Evolutionary conservation across 2,797 vertebrate genomes (phyloP), one percentile per base, ranked within the genome.

Genomic region (Siniperca undulata): DNA sequence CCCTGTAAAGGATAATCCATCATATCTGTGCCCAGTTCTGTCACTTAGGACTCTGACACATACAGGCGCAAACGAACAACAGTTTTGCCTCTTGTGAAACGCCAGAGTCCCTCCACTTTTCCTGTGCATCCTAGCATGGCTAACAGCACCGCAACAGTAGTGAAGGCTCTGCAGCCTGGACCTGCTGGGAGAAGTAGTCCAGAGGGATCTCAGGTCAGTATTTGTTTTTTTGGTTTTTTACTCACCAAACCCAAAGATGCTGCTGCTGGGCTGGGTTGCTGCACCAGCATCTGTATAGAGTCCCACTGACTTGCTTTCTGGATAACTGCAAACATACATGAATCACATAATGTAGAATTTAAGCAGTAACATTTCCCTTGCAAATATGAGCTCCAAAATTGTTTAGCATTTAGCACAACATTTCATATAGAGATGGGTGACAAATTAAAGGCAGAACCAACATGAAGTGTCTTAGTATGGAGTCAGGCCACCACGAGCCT

Each of bases 161-260:
- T 92, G 24, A 99, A 99, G 93, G 96, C 96, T 83, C 92, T 97
- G 1, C 93, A 96, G 0, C 95, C 97, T 11, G 96, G 97, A 0
- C 95, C 97, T 73, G 96, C 97, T 48, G 98, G 98, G 10, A 95
- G 98, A 75, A 95, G 96, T 83, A 99, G 98, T 90, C 98, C 99
- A 30, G 99, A 99, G 78, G 98, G 97, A 83, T 97, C 96, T 87
- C 99, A 99, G 97, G 98, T 99, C 7, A 86, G 91, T 87, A 36
- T 5, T 42, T 42, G 0, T 6, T 27, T 48, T 10, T n/a, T n/a
- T n/a, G n/a, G n/a, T n/a, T 50, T 64, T 1, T 34, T 5, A 53
- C n/a, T 66, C 1, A 48, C 22, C 5, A 42, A 42, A 70, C 2
- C 1, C 6, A 46, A 27, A 70, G 34, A 66, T 0, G 2, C 2